Conservation (phyloP, 1,140 invertebrate genomes). For the Araneus ventricosus region DNA sequence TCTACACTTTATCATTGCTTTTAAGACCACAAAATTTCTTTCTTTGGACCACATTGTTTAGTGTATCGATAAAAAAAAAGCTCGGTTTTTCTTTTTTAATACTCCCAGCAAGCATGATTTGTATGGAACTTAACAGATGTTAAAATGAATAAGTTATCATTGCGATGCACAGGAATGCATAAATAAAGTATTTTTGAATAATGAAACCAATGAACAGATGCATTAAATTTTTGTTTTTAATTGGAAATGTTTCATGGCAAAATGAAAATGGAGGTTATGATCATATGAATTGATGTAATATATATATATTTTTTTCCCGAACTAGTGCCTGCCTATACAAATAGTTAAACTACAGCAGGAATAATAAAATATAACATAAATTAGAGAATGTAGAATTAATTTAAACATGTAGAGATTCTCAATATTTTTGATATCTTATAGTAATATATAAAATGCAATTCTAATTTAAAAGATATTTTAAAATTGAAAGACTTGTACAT, state of each 20-base stretch:
- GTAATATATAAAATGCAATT: not conserved
- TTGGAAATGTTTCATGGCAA: not conserved
- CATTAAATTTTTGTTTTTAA: not conserved
- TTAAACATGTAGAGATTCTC: not conserved
- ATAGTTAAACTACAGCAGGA: too few relatives aligned
- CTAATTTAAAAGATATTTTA: not conserved
- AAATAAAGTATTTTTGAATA: not conserved
- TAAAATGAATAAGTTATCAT: slow-evolving; percentile 32
- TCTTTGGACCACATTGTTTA: slow-evolving; percentile 62
- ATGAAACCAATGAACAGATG: not conserved
- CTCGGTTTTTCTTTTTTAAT: slow-evolving; percentile 45
- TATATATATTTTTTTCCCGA: not conserved
- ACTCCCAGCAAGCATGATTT: not conserved
- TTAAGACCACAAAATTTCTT: slow-evolving; percentile 19
- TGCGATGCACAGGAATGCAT: not conserved
- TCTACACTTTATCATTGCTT: slow-evolving; percentile 2
- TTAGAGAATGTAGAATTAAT: too few relatives aligned
- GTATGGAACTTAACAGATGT: not conserved
- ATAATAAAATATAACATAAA: too few relatives aligned
- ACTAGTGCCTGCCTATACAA: too few relatives aligned
- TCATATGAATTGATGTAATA: not conserved
- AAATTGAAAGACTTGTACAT: not conserved
- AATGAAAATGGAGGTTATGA: not conserved
- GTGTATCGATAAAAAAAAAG: slow-evolving; percentile 39
- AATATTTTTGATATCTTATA: not conserved